These are phyloP conservation scores for Pyrocephalus nanus DNA, from an alignment of 2,797 vertebrate species.

Conservation along the genomic window DNA sequence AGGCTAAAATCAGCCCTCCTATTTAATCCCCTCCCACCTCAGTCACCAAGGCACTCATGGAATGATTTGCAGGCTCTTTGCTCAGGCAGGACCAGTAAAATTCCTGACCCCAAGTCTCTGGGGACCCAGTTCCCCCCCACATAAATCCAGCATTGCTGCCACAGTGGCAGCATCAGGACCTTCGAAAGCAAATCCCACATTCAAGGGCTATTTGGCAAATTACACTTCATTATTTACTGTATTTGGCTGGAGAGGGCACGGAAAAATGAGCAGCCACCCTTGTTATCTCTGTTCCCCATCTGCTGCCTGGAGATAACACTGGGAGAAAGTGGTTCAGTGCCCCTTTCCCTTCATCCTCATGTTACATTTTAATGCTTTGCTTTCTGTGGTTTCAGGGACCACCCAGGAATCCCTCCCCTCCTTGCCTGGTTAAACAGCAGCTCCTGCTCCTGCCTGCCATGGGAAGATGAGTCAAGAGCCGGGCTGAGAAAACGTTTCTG, in stretches of 20 bases:
- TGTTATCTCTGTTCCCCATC: conserved; percentile 43
- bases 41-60: not conserved
- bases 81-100: not conserved
- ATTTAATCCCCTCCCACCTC: not conserved
- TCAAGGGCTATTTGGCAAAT: conserved; percentile 35
- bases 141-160: not conserved
- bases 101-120: accelerated
- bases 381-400: conserved; percentile 58
- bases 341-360: conserved; percentile 64
- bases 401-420: conserved; percentile 61
- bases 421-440: not conserved
- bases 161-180: not conserved
- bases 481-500: not conserved
- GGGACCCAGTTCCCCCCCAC: not conserved
- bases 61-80: not conserved
- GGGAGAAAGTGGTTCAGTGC: conserved; percentile 65
- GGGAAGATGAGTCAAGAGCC: conserved; percentile 32
- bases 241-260: conserved; percentile 25
- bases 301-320: conserved; percentile 46
- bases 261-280: conserved; percentile 13
- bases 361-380: conserved; percentile 57
- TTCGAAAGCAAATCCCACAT: not conserved
- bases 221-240: conserved; percentile 49
- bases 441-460: not conserved
- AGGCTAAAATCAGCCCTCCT: not conserved